These are phyloP conservation scores for Haliaeetus vocifer DNA, from an alignment of 2,797 vertebrate genomes.

Conservation along the genomic window DNA sequence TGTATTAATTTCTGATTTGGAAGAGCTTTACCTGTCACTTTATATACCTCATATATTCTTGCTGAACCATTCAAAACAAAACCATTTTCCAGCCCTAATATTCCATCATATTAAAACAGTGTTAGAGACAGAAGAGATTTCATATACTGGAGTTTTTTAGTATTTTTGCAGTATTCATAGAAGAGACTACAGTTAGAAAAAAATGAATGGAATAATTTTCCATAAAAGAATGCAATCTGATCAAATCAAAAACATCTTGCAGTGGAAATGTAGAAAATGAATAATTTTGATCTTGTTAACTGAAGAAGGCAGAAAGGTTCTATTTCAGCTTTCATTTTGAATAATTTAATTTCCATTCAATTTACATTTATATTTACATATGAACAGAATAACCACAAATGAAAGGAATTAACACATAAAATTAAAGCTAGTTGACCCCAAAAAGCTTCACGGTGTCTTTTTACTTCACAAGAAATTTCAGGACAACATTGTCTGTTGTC, in stretches of 20 bases:
- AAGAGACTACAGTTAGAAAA: background rate
- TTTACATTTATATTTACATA: background rate
- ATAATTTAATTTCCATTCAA: background rate
- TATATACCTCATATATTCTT: background rate
- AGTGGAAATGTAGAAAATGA: background rate
- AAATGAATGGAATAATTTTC: background rate
- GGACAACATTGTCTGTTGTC: background rate
- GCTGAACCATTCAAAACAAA: background rate
- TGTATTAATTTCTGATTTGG: background rate
- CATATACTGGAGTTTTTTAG: background rate
- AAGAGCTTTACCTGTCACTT: background rate
- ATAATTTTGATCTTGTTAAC: background rate
- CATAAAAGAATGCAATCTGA: background rate
- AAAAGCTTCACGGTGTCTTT: background rate
- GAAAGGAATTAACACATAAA: background rate
- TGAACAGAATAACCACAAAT: background rate
- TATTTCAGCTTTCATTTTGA: background rate
- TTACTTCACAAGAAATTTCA: background rate
- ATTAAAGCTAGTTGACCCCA: background rate
- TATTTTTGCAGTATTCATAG: background rate
- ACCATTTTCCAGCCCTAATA: background rate
- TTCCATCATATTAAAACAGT: background rate
- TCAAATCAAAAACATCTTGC: background rate
- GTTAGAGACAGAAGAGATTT: background rate
- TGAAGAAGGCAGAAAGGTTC: background rate